Conservation (phyloP, 2,888 invertebrate genomes). For the Saturnia pavonia region DNA sequence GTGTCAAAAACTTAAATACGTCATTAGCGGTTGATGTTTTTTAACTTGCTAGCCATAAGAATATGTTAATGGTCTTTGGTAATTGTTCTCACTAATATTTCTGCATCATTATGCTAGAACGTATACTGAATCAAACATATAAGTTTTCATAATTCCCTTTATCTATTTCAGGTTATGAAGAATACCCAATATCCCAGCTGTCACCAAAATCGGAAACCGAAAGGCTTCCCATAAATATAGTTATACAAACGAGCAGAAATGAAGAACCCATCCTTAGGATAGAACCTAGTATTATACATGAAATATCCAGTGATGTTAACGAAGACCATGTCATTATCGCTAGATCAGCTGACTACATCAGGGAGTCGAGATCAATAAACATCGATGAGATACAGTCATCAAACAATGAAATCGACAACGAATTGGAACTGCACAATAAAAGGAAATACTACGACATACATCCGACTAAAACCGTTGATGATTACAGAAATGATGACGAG, state of each 20-base stretch:
- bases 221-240: conserved; percentile 40
- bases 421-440: conserved; percentile 75
- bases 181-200: conserved; percentile 85
- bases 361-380: conserved; percentile 78
- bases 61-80: background rate
- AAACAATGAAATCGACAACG: conserved; percentile 83
- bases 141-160: conserved; percentile 18
- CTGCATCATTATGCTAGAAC: background rate
- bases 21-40: background rate
- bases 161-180: conserved; percentile 77
- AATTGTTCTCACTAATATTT: no score
- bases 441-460: conserved; percentile 78
- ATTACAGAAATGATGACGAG: conserved; percentile 60
- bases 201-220: conserved; percentile 84
- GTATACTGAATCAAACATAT: background rate
- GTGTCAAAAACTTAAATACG: no score
- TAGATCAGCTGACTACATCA: conserved; percentile 80
- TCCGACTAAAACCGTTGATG: conserved; percentile 78
- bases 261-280: conserved; percentile 63
- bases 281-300: conserved; percentile 62
- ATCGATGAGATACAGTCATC: conserved; percentile 75
- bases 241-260: conserved; percentile 61
- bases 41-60: background rate
- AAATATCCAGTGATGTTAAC: conserved; percentile 37
- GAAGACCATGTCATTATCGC: conserved; percentile 72